Conservation (phyloP, 2,888 invertebrate species). For the Phengaris arion region DNA sequence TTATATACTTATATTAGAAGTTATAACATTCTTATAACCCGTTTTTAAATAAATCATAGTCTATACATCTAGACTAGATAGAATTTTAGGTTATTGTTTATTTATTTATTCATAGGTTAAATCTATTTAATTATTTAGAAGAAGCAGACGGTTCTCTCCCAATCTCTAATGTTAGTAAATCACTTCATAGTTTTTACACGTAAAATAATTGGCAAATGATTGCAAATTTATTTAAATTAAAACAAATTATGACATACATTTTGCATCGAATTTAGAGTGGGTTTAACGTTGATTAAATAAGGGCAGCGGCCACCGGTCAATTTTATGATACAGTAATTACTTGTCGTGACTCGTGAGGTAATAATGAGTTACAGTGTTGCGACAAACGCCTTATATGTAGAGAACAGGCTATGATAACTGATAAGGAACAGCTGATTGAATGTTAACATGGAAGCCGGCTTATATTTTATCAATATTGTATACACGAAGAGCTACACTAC, state of each 20-base stretch:
- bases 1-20: too few relatives aligned
- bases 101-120: not conserved
- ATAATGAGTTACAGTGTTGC: constrained; percentile 24
- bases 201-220: not conserved
- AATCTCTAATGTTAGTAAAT: not conserved
- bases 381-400: constrained; percentile 1
- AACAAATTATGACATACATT: constrained; percentile 16
- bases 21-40: too few relatives aligned
- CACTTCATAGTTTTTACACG: not conserved
- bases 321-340: constrained; percentile 16
- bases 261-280: constrained; percentile 9
- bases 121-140: not conserved
- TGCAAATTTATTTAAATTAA: constrained; percentile 17
- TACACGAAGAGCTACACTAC: too few relatives aligned
- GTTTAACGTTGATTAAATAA: not conserved
- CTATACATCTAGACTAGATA: too few relatives aligned
- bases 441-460: too few relatives aligned
- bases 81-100: too few relatives aligned
- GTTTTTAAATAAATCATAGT: too few relatives aligned
- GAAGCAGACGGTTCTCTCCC: not conserved
- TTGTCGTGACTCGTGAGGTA: not conserved
- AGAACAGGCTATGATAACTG: not conserved
- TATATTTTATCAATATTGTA: too few relatives aligned
- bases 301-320: constrained; percentile 2
- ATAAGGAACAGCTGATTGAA: constrained; percentile 14